Conservation (phyloP, 2,888 invertebrate genomes). For the Monopis laevigella region DNA sequence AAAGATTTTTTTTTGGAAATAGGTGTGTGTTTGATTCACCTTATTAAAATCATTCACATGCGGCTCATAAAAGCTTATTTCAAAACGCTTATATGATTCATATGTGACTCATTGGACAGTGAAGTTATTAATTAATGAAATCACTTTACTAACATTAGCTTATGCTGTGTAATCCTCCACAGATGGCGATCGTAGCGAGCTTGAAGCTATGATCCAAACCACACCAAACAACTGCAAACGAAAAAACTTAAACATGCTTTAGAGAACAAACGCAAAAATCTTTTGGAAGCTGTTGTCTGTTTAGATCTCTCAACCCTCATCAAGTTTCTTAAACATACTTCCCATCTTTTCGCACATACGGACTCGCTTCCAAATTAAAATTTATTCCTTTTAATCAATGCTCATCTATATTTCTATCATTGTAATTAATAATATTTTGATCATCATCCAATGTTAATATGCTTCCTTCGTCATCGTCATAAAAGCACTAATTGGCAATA, state of each 20-base stretch:
- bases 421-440: neutral
- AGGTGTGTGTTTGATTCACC: too few species aligned
- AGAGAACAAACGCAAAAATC: slow-evolving; percentile 45
- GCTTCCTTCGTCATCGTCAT: slow-evolving; percentile 8
- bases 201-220: slow-evolving; percentile 67
- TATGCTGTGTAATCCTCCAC: slow-evolving; percentile 65
- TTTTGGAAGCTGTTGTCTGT: slow-evolving; percentile 5
- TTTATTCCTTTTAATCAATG: too few species aligned
- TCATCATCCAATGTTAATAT: slow-evolving; percentile 8
- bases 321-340: slow-evolving; percentile 43
- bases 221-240: slow-evolving; percentile 70
- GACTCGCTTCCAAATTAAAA: slow-evolving; percentile 48
- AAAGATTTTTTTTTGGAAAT: too few species aligned
- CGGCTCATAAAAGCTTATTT: too few species aligned
- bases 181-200: slow-evolving; percentile 70
- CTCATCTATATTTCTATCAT: too few species aligned
- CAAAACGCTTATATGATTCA: too few species aligned
- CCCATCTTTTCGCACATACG: slow-evolving; percentile 44
- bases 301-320: slow-evolving; percentile 28
- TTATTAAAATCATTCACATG: too few species aligned
- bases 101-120: too few species aligned
- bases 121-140: slow-evolving; percentile 21
- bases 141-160: slow-evolving; percentile 51
- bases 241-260: slow-evolving; percentile 69
- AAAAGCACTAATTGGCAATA: slow-evolving; percentile 41